Percentiles rank a stretch among this genome's conserved stretches.
Conservation (phyloP, 2,113 vertebrate genomes). For the Anoura caudifer region DNA sequence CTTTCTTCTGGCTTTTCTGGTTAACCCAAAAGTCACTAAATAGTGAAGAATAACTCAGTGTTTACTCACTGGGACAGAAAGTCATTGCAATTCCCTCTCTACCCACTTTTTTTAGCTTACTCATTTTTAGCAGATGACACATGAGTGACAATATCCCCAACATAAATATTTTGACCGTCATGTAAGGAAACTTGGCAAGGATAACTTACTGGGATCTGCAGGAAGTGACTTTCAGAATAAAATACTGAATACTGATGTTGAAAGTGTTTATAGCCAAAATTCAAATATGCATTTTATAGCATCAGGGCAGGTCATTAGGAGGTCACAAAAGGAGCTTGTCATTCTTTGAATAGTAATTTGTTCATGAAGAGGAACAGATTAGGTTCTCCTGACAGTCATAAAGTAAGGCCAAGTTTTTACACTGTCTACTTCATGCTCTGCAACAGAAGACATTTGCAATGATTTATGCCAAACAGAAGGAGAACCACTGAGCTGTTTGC, state of each 20-base stretch:
- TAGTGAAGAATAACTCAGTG: neutral
- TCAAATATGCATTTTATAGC: conserved; percentile 61
- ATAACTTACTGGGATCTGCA: neutral
- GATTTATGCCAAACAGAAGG: conserved; percentile 55
- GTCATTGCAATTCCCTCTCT: neutral
- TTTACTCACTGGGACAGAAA: neutral
- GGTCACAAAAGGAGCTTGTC: conserved; percentile 48
- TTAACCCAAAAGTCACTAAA: neutral
- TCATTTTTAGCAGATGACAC: neutral
- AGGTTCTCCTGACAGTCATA: conserved; percentile 72
- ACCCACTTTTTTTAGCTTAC: neutral
- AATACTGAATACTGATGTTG: conserved; percentile 21
- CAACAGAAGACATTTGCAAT: neutral
- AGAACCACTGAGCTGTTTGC: neutral
- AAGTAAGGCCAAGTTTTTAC: conserved; percentile 56
- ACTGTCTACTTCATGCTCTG: conserved; percentile 53
- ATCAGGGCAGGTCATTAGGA: conserved; percentile 63
- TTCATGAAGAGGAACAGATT: conserved; percentile 65
- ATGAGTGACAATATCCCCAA: neutral
- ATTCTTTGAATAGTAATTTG: conserved; percentile 72
- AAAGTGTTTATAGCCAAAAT: conserved; percentile 57
- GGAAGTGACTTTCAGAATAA: conserved; percentile 34
- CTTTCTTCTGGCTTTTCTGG: neutral
- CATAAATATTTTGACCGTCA: conserved; percentile 40
- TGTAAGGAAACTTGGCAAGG: neutral